Evolutionary conservation across 2,888 invertebrate species (phyloP).

Genomic region (Pheosia gnoma): DNA sequence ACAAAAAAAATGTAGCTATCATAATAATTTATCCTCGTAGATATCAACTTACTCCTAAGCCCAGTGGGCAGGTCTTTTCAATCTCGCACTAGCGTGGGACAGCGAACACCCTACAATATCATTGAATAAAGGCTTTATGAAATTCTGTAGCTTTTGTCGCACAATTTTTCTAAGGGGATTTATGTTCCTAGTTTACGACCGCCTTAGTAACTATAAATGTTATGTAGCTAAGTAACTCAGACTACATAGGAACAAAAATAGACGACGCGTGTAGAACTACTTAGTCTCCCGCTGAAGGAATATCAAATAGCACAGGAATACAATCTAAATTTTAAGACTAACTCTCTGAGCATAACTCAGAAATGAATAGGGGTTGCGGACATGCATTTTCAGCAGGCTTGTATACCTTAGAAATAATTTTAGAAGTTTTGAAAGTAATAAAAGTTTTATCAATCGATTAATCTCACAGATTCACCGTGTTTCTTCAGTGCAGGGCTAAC

Average conservation of each 20-base stretch:
- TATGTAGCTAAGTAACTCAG: not conserved
- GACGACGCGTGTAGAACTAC: too few relatives aligned
- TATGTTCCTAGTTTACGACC: slow-evolving; percentile 24
- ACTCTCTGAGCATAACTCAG: too few relatives aligned
- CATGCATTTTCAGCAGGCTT: too few relatives aligned
- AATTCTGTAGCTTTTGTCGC: slow-evolving; percentile 35
- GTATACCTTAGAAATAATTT: too few relatives aligned
- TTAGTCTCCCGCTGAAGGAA: too few relatives aligned
- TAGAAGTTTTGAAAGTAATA: not conserved
- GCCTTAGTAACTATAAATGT: slow-evolving; percentile 9
- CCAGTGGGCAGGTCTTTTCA: slow-evolving; percentile 22
- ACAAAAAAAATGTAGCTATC: slow-evolving; percentile 11
- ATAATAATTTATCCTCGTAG: slow-evolving; percentile 22
- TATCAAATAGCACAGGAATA: too few relatives aligned
- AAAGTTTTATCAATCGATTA: not conserved
- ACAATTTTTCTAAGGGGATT: slow-evolving; percentile 32
- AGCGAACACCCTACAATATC: slow-evolving; percentile 25
- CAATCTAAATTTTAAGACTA: too few relatives aligned
- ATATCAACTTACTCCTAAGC: slow-evolving; percentile 16
- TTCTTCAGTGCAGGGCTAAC: not conserved
- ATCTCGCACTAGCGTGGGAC: slow-evolving; percentile 8
- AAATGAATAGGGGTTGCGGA: too few relatives aligned
- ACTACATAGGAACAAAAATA: too few relatives aligned
- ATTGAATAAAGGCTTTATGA: slow-evolving; percentile 39
- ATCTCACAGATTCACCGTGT: not conserved